These are phyloP conservation scores for Drosophila nikananu DNA, from an alignment of 1,140 invertebrate species.

Conservation along the genomic window DNA sequence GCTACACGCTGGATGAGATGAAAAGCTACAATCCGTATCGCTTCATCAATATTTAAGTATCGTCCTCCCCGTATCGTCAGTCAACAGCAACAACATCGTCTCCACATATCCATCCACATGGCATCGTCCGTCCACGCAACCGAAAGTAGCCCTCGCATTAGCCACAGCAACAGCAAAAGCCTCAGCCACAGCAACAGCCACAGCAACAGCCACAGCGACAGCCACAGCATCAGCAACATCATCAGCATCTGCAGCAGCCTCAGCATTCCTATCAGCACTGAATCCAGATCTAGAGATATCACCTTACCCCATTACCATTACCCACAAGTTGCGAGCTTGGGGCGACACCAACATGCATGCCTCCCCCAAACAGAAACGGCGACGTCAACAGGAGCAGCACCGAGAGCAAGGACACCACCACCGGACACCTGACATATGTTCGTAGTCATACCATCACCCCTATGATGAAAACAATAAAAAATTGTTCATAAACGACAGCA, in stretches of 20 bases:
- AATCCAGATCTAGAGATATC: not conserved
- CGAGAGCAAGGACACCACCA: not conserved
- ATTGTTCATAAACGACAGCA: slow-evolving; percentile 62
- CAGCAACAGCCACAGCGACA: not conserved
- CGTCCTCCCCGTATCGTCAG: slow-evolving; percentile 18
- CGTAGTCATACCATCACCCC: not conserved
- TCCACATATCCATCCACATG: not conserved
- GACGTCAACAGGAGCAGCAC: slow-evolving; percentile 13
- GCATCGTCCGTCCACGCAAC: slow-evolving; percentile 3
- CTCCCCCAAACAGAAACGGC: slow-evolving; percentile 14
- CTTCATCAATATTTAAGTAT: slow-evolving; percentile 58
- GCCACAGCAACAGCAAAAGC: no score
- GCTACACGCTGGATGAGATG: slow-evolving; percentile 74
- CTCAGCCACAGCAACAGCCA: no score
- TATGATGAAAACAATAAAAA: slow-evolving; percentile 50
- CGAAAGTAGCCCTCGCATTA: slow-evolving; percentile 12
- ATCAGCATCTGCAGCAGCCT: not conserved
- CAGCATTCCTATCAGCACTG: not conserved
- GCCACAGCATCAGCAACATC: not conserved
- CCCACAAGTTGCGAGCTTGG: slow-evolving; percentile 8
- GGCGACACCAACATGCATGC: slow-evolving; percentile 29
- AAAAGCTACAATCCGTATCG: slow-evolving; percentile 76
- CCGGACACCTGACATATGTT: slow-evolving; percentile 4
- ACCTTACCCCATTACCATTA: not conserved
- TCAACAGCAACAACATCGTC: slow-evolving; percentile 4